These are phyloP conservation scores for Sylvicola cinctus DNA, from an alignment of 2,888 invertebrate genomes.

Conservation along the genomic window DNA sequence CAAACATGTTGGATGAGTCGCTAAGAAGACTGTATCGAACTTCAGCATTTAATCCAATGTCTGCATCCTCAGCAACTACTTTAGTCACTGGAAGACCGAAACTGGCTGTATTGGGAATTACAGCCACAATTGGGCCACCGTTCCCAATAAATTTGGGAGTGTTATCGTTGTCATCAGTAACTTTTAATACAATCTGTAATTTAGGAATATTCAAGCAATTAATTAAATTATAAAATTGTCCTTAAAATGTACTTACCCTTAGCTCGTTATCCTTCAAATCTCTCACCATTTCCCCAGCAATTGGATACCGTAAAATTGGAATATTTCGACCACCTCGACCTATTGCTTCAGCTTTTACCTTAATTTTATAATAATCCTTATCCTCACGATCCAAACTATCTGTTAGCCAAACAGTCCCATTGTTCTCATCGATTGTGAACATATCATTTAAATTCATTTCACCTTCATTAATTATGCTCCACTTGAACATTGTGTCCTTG, in stretches of 20 bases:
- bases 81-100: conserved; percentile 65
- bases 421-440: conserved; percentile 55
- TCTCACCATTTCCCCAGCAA: conserved; percentile 46
- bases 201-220: background rate
- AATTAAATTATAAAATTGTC: background rate
- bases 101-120: conserved; percentile 57
- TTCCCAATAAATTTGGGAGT: conserved; percentile 52
- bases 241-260: conserved; percentile 32
- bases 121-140: conserved; percentile 61
- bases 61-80: conserved; percentile 55
- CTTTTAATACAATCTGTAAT: conserved; percentile 33
- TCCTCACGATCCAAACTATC: conserved; percentile 55
- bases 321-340: conserved; percentile 43
- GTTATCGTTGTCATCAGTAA: conserved; percentile 69
- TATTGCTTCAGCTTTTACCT: conserved; percentile 26
- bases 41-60: conserved; percentile 53
- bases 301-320: conserved; percentile 56
- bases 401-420: conserved; percentile 53
- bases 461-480: conserved; percentile 38
- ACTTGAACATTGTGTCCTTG: conserved; percentile 39
- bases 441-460: conserved; percentile 34
- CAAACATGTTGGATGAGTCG: conserved; percentile 52
- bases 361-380: conserved; percentile 38
- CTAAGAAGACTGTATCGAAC: conserved; percentile 64
- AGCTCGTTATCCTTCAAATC: conserved; percentile 59